Evolutionary conservation across 2,888 invertebrate species (phyloP).

Genomic region (Ectobius pallidus): DNA sequence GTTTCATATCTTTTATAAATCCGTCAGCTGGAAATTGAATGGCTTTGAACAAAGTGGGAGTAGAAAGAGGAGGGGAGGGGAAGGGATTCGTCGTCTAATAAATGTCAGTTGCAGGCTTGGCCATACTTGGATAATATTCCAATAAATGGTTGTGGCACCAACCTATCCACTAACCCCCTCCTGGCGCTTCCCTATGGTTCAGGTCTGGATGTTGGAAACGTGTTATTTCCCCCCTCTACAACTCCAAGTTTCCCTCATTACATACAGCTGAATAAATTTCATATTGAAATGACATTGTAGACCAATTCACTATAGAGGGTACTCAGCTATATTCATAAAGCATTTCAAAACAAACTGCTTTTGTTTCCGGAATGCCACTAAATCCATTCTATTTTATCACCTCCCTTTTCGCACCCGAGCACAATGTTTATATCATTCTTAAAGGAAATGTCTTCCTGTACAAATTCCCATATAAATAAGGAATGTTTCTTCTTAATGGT

Average conservation of each 20-base stretch:
- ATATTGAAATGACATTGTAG: background rate
- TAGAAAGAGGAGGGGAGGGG: background rate
- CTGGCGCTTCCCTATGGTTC: too few species aligned
- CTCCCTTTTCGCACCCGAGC: too few species aligned
- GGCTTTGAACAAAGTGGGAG: too few species aligned
- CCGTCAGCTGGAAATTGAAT: constrained; percentile 25
- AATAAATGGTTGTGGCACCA: constrained; percentile 7
- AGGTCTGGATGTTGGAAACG: background rate
- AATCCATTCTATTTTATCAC: too few species aligned
- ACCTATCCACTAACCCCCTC: background rate
- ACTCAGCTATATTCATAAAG: background rate
- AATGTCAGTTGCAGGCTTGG: constrained; percentile 14
- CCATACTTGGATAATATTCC: constrained; percentile 9
- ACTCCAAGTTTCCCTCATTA: background rate
- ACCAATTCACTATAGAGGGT: background rate
- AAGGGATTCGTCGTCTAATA: constrained; percentile 11
- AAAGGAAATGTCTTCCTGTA: too few species aligned
- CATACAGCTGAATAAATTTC: constrained; percentile 10
- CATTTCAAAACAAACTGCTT: too few species aligned
- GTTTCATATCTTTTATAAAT: constrained; percentile 23
- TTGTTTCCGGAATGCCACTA: too few species aligned
- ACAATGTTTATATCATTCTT: too few species aligned
- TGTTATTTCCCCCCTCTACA: background rate
- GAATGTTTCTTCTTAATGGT: too few species aligned
- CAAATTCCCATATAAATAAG: too few species aligned